A percentile compares a stretch with the other conserved stretches of the same genome.
Evolutionary conservation across 2,113 vertebrate species (phyloP).

Genomic region (Tylochromis polylepis): DNA sequence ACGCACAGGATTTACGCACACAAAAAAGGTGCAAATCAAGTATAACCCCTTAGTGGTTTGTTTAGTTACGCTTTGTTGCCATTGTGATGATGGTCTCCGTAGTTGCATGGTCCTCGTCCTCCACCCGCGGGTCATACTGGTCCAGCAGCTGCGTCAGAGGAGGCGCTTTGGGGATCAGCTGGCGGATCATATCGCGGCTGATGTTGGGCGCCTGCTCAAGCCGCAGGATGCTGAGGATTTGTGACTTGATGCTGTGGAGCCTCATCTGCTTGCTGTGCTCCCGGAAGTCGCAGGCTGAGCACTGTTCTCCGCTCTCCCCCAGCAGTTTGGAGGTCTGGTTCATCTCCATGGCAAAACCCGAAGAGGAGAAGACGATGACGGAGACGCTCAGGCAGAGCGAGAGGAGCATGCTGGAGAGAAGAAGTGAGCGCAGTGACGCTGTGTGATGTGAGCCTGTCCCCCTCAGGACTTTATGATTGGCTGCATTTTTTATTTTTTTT

Average conservation of each 20-base stretch:
- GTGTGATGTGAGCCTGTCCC: conserved; percentile 74
- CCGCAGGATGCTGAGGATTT: conserved; percentile 95
- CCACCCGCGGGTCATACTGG: conserved; percentile 89
- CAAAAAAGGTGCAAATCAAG: not conserved
- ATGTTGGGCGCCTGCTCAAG: conserved; percentile 96
- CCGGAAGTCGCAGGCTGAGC: conserved; percentile 88
- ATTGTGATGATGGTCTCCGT: conserved; percentile 97
- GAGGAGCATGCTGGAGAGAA: conserved; percentile 76
- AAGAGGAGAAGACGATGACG: conserved; percentile 76
- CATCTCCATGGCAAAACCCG: conserved; percentile 73
- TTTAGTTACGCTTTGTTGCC: conserved; percentile 88
- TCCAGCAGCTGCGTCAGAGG: conserved; percentile 91
- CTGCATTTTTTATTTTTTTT: conserved; percentile 54
- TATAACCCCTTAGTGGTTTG: not conserved
- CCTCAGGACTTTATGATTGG: conserved; percentile 82
- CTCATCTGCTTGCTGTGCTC: conserved; percentile 92
- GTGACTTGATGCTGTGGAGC: conserved; percentile 94
- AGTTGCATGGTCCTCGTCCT: conserved; percentile 89
- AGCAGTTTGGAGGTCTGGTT: conserved; percentile 73
- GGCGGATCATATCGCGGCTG: conserved; percentile 92
- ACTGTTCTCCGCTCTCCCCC: conserved; percentile 81
- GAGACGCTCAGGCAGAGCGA: conserved; percentile 76
- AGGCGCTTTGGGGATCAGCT: conserved; percentile 93
- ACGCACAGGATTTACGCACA: conserved; percentile 24
- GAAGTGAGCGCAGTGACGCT: not conserved